Conservation (phyloP, 1,140 invertebrate genomes). For the Microplitis mediator region DNA sequence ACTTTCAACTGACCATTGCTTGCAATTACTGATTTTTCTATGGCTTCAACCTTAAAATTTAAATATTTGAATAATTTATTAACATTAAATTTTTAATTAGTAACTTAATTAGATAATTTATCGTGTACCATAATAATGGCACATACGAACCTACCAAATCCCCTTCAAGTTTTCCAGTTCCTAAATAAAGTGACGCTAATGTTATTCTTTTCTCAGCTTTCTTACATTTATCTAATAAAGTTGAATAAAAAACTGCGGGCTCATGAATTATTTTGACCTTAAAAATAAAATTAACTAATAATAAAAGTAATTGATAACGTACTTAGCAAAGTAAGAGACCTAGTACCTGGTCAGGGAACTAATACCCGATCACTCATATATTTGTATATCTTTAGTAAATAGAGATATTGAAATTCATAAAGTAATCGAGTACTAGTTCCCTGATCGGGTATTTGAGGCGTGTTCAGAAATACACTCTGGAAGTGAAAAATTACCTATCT, state of each 20-base stretch:
- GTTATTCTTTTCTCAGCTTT: constrained; percentile 80
- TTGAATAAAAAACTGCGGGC: constrained; percentile 78
- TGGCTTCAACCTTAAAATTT: constrained; percentile 63
- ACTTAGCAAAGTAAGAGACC: too few species aligned
- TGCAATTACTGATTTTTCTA: constrained; percentile 65
- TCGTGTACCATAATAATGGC: not conserved
- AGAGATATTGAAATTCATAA: not conserved
- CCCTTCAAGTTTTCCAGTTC: constrained; percentile 84
- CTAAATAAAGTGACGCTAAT: constrained; percentile 91
- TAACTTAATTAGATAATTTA: constrained; percentile 1
- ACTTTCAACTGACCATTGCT: constrained; percentile 71
- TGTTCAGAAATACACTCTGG: too few species aligned
- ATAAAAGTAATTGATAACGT: constrained; percentile 8
- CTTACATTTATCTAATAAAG: constrained; percentile 72
- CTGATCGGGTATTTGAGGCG: not conserved
- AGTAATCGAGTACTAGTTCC: not conserved
- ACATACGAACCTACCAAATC: constrained; percentile 68
- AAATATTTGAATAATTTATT: constrained; percentile 19
- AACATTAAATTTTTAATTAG: not conserved
- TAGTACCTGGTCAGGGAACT: too few species aligned
- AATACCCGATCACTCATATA: not conserved
- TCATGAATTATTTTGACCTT: constrained; percentile 74
- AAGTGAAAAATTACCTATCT: too few species aligned
- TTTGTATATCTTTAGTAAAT: not conserved
- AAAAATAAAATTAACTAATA: constrained; percentile 18